Evolutionary conservation across 2,113 vertebrate species (phyloP), one percentile per base, ranked within the genome.

Genomic region (Sardina pilchardus): DNA sequence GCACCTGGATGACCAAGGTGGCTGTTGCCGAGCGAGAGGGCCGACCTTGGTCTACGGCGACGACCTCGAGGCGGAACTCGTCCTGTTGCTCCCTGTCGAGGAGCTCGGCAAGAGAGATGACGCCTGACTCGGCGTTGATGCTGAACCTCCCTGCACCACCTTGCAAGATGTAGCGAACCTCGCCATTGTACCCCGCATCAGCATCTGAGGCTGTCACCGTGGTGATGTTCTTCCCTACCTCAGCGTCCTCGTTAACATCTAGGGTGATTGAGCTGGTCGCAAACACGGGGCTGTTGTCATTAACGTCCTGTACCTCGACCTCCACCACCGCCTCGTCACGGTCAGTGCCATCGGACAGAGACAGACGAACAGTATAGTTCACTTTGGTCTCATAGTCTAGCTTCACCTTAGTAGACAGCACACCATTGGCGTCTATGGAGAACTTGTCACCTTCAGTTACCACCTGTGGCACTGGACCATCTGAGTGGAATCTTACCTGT

Each of bases 1-100:
- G 88, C 0, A 96, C 0, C 0, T 84, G 1, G 44, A 96, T 0
- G 0, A 78, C 82, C 89, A 96, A 44, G 53, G 78, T 50, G 81
- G 93, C 90, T 0, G 83, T 91, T 42, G 93, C 43, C 0, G 93
- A 93, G 4, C 2, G 87, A 1, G 10, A 0, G 0, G 95, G 96
- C 1, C 93, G 95, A 80, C 95, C 95, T 88, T 93, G 95, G 87
- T 96, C 95, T 19, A 92, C 94, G 24, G 95, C 96, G 44, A 94
- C 89, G 84, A 95, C 93, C 48, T 82, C 89, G 85, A 96, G 75
- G n/a, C 82, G 84, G 87, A 95, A 95, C 45, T 85, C 86, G 1
- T 56, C 85, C 81, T 91, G 86, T 7, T 86, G 84, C 90, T 96
- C 96, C 87, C 95, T 93, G 83, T 96, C 95, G 12, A 96, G 88